Evolutionary conservation across 2,113 vertebrate species (phyloP).

Genomic region (Quiscalus mexicanus): DNA sequence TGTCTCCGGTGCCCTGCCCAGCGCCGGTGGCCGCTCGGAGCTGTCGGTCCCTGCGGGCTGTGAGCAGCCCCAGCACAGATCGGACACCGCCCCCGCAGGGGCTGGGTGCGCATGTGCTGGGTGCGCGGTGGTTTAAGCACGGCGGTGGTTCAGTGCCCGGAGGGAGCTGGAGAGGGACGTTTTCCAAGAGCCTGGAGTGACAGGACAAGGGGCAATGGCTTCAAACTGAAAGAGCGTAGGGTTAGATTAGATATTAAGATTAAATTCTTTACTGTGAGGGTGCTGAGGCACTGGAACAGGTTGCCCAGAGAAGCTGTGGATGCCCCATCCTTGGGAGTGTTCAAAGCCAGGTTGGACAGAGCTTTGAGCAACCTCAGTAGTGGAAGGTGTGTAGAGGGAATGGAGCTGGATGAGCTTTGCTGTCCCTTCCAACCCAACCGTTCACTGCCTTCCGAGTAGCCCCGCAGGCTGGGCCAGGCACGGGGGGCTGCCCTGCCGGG

Average conservation of each 20-base stretch:
- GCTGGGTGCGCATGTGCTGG: neutral
- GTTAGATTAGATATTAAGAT: no score
- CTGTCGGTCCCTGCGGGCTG: accelerated
- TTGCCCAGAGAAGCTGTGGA: neutral
- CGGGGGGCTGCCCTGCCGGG: accelerated
- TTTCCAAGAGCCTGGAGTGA: neutral
- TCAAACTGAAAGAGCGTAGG: neutral
- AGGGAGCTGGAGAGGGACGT: neutral
- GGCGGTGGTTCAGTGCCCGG: neutral
- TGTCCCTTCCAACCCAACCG: no score
- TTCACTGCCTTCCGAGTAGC: neutral
- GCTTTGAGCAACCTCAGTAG: accelerated
- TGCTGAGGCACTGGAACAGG: neutral
- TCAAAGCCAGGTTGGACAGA: neutral
- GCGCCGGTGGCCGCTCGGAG: accelerated
- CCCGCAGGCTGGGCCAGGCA: accelerated
- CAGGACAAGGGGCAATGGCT: neutral
- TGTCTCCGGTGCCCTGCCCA: accelerated
- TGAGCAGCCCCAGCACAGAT: no score
- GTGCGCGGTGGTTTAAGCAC: neutral
- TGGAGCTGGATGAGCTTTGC: no score
- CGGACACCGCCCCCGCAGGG: accelerated
- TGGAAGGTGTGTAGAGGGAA: no score
- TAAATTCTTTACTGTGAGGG: neutral
- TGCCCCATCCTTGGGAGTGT: neutral